phyloP scores from a whole-genome alignment of 2,113 vertebrate species.

The Eolophus roseicapilla region DNA sequence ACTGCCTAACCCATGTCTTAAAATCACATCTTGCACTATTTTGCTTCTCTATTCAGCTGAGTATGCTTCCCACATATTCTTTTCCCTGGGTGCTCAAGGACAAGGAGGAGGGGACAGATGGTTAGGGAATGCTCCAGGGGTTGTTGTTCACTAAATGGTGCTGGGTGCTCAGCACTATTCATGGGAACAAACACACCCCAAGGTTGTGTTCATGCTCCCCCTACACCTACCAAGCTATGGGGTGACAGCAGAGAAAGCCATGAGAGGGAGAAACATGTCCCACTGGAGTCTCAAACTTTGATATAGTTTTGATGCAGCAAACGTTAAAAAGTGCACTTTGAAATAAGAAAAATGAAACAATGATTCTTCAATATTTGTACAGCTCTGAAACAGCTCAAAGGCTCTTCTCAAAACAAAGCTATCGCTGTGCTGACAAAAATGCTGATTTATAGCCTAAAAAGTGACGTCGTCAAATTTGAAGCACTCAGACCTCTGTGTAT shows the following conservation, averaged over 20 bases:
- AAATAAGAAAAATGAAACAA: not conserved
- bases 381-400: not conserved
- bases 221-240: not conserved
- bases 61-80: not conserved
- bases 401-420: not conserved
- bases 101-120: not conserved
- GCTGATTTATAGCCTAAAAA: not conserved
- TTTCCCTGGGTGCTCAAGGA: not conserved
- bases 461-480: not conserved
- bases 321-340: not conserved
- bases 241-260: not conserved
- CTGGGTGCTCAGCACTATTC: not conserved
- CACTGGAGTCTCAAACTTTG: not conserved
- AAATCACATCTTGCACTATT: not conserved
- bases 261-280: not conserved
- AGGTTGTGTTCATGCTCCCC: not conserved
- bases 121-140: accelerated
- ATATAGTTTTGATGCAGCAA: not conserved
- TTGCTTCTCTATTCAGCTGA: not conserved
- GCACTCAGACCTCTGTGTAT: not conserved
- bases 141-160: not conserved
- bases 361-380: not conserved
- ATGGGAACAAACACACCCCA: not conserved
- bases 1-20: not conserved
- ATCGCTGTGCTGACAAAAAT: not conserved